Conservation (phyloP, 2,888 invertebrate genomes). For the Latrodectus hesperus region DNA sequence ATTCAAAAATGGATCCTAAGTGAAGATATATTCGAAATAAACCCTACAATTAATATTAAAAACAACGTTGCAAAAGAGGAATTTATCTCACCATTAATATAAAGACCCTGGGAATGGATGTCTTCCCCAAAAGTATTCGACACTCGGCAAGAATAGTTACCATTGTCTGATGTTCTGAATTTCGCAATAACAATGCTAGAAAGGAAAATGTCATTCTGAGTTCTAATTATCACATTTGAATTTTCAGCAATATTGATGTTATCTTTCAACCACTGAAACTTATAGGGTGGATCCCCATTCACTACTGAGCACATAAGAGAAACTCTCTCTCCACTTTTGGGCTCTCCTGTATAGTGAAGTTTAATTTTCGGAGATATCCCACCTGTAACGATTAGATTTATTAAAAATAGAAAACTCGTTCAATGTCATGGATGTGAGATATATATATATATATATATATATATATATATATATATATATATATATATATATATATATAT, state of each 20-base stretch:
- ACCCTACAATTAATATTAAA: too few species aligned
- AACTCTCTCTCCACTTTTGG: neutral
- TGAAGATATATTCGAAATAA: too few species aligned
- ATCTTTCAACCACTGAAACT: conserved; percentile 7
- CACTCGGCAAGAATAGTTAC: conserved; percentile 57
- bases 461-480: too few species aligned
- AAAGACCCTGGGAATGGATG: conserved; percentile 11
- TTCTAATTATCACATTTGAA: neutral
- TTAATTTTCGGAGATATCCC: neutral
- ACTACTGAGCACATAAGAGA: neutral
- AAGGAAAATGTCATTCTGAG: conserved; percentile 1
- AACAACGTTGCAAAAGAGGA: too few species aligned
- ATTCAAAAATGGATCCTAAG: too few species aligned
- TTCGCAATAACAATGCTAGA: conserved; percentile 13
- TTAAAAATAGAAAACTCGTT: too few species aligned
- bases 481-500: too few species aligned
- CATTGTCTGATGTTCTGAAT: conserved; percentile 36
- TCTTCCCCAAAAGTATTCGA: conserved; percentile 43
- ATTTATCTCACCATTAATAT: conserved; percentile 21
- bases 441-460: too few species aligned
- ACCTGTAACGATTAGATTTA: neutral
- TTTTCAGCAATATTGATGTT: neutral
- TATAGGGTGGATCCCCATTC: conserved; percentile 1
- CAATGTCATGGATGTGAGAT: too few species aligned
- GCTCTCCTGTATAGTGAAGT: conserved; percentile 2